A percentile compares a stretch with the other conserved stretches of the same genome.
phyloP scores from a whole-genome alignment of 2,113 vertebrate species.

The Zingel zingel region DNA sequence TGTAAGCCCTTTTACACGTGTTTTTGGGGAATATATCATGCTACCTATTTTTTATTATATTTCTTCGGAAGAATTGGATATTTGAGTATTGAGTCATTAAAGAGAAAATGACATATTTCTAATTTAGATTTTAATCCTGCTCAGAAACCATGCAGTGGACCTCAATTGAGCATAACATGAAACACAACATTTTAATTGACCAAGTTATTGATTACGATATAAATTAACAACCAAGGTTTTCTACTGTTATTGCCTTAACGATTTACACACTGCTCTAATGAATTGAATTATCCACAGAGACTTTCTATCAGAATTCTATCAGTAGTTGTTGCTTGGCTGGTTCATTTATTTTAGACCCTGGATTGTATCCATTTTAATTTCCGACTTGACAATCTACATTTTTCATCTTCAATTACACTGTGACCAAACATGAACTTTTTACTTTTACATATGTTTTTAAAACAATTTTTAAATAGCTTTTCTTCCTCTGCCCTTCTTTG shows the following conservation, averaged over 20 bases:
- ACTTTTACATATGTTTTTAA: background rate
- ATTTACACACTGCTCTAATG: background rate
- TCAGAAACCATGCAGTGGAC: background rate
- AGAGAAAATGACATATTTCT: background rate
- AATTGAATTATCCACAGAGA: background rate
- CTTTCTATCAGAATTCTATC: background rate
- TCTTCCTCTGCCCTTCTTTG: background rate
- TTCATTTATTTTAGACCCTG: slow-evolving; percentile 26
- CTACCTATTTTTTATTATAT: background rate
- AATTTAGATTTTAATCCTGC: background rate
- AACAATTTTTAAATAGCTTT: background rate
- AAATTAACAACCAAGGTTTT: background rate
- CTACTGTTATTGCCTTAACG: background rate
- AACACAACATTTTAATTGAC: no score
- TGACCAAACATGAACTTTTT: slow-evolving; percentile 27
- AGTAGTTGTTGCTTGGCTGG: background rate
- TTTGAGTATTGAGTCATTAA: background rate
- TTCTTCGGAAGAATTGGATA: background rate
- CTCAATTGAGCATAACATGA: background rate
- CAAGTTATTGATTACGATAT: background rate
- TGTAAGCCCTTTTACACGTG: background rate
- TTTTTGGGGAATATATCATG: background rate
- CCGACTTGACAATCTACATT: slow-evolving; percentile 19
- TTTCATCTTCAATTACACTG: slow-evolving; percentile 6
- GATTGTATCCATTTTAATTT: slow-evolving; percentile 26